A percentile compares a stretch with the other conserved stretches of the same genome.
phyloP scores from a whole-genome alignment of 1,140 invertebrate genomes.

The Euglossa dilemma region DNA sequence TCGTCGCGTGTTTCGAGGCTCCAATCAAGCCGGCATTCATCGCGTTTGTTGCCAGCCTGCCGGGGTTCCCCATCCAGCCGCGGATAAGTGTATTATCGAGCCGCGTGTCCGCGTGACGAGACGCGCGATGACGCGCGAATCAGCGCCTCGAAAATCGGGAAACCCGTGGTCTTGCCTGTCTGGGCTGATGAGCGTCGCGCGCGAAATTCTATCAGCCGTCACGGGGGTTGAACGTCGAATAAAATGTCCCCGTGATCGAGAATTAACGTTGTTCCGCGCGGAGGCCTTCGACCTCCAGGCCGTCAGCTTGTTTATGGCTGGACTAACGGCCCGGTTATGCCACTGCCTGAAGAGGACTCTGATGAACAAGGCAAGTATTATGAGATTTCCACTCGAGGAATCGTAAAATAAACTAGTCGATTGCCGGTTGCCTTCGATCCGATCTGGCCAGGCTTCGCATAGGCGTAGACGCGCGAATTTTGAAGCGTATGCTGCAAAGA shows the following conservation, averaged over 20 bases:
- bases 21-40: conserved; percentile 76
- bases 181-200: background rate
- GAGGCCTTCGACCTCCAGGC: background rate
- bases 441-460: background rate
- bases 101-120: conserved; percentile 52
- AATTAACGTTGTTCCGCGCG: background rate
- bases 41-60: conserved; percentile 70
- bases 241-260: background rate
- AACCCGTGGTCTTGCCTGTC: conserved; percentile 35
- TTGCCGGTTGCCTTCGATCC: background rate
- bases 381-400: background rate
- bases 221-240: background rate
- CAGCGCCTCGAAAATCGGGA: conserved; percentile 51
- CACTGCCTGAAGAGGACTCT: background rate
- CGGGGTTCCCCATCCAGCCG: conserved; percentile 27
- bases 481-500: too few species aligned
- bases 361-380: conserved; percentile 11
- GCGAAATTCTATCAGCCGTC: background rate
- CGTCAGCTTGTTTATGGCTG: background rate
- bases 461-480: too few species aligned
- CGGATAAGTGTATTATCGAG: conserved; percentile 72
- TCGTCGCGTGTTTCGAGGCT: conserved; percentile 66
- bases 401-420: conserved; percentile 16
- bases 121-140: conserved; percentile 37
- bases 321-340: background rate